A percentile compares a stretch with the other conserved stretches of the same genome.
These are phyloP conservation scores for Gulo gulo DNA, from an alignment of 2,113 vertebrate species.

Conservation along the genomic window DNA sequence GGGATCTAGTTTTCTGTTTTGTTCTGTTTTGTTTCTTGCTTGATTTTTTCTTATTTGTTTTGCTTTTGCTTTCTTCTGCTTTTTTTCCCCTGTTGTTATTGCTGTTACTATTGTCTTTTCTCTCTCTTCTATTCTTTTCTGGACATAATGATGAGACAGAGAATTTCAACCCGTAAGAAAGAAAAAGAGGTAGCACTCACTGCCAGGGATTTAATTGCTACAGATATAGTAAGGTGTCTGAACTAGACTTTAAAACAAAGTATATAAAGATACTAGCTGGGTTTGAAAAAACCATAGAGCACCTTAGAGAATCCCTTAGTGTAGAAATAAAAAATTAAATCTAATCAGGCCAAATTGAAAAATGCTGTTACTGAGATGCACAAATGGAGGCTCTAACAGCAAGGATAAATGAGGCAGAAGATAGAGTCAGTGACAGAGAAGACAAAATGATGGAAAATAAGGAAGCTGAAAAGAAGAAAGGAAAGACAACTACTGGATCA, in stretches of 20 bases:
- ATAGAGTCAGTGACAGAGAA: neutral
- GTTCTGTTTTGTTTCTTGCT: too few species aligned
- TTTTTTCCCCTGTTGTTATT: too few species aligned
- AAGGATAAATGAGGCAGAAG: neutral
- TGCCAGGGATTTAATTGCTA: neutral
- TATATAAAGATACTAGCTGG: neutral
- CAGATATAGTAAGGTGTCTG: neutral
- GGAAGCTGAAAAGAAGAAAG: neutral
- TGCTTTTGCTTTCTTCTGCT: too few species aligned
- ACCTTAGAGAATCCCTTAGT: neutral
- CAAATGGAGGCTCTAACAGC: neutral
- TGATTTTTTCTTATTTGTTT: too few species aligned
- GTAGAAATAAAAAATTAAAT: neutral
- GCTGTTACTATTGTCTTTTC: too few species aligned
- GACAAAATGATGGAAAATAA: neutral
- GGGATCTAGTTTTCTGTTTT: too few species aligned
- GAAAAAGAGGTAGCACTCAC: neutral
- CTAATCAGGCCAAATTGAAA: neutral
- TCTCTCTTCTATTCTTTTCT: too few species aligned
- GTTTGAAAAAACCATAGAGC: neutral
- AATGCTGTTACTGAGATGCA: neutral
- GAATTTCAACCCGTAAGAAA: neutral
- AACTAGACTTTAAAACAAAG: neutral
- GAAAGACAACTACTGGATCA: neutral
- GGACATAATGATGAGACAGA: neutral